A percentile compares a stretch with the other conserved stretches of the same genome.
Conservation (phyloP, 2,888 invertebrate species). For the Tenthredo livida region DNA sequence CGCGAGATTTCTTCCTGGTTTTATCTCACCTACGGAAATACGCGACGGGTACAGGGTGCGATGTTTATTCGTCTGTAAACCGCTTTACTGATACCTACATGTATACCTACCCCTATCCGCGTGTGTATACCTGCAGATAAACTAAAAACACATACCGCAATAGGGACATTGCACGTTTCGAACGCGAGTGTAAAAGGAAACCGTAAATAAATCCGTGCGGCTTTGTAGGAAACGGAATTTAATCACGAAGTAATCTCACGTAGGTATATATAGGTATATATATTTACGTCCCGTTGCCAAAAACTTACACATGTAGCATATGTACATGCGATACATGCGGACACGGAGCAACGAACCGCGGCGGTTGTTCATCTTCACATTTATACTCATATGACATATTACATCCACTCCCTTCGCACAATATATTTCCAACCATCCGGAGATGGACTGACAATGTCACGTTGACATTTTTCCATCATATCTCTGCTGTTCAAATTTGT, state of each 20-base stretch:
- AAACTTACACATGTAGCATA: not conserved
- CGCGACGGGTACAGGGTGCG: not conserved
- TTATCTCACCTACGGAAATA: conserved; percentile 30
- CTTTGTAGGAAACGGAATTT: conserved; percentile 32
- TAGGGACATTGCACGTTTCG: not conserved
- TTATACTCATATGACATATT: not conserved
- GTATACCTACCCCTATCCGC: not conserved
- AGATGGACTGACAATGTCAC: conserved; percentile 28
- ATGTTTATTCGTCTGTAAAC: conserved; percentile 44
- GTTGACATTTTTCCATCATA: conserved; percentile 16
- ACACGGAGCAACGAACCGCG: not conserved
- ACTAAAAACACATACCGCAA: not conserved
- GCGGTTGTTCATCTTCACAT: not conserved
- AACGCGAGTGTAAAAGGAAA: conserved; percentile 18
- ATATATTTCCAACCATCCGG: not conserved
- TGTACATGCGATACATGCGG: not conserved
- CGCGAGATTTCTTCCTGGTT: conserved; percentile 7
- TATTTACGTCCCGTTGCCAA: not conserved
- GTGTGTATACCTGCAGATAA: not conserved
- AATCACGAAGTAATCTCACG: conserved; percentile 40
- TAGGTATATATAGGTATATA: not conserved
- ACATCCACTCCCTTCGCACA: not conserved
- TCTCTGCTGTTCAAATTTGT: not conserved
- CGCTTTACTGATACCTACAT: conserved; percentile 14
- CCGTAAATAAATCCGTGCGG: conserved; percentile 31